Conservation (phyloP, 1,140 invertebrate genomes). For the Drosophila repletoides region DNA sequence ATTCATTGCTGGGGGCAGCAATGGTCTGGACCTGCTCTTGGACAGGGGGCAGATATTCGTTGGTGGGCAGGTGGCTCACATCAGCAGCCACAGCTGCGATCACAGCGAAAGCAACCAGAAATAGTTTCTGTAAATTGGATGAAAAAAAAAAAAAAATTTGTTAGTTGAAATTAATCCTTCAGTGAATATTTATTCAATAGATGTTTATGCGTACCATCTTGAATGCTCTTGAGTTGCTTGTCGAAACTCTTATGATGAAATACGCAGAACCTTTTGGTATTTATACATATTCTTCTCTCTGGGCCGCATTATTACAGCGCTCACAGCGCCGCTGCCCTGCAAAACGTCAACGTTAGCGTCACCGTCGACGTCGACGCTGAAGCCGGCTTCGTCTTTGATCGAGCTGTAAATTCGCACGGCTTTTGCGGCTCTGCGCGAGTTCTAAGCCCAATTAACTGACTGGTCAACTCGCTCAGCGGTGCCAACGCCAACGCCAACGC, state of each 20-base stretch:
- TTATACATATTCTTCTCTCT: constrained; percentile 77
- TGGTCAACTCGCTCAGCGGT: constrained; percentile 30
- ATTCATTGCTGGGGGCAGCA: constrained; percentile 29
- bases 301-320: constrained; percentile 57
- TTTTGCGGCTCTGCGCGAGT: constrained; percentile 47
- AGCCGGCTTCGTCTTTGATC: constrained; percentile 22
- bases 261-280: constrained; percentile 79
- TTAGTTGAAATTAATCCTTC: constrained; percentile 40
- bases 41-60: constrained; percentile 48
- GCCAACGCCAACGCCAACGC: not conserved
- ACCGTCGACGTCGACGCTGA: constrained; percentile 15
- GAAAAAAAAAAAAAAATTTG: constrained; percentile 13
- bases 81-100: constrained; percentile 73
- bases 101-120: constrained; percentile 73
- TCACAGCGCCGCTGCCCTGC: constrained; percentile 31
- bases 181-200: not conserved
- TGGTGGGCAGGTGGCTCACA: constrained; percentile 77
- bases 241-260: constrained; percentile 80
- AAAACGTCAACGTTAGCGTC: constrained; percentile 1
- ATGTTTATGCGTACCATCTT: constrained; percentile 60
- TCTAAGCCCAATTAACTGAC: constrained; percentile 60
- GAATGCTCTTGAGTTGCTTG: constrained; percentile 66
- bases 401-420: constrained; percentile 67
- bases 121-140: constrained; percentile 74
- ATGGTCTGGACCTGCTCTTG: constrained; percentile 22